These are phyloP conservation scores for Clarias pachynema DNA, from an alignment of 2,797 vertebrate species.

Conservation along the genomic window DNA sequence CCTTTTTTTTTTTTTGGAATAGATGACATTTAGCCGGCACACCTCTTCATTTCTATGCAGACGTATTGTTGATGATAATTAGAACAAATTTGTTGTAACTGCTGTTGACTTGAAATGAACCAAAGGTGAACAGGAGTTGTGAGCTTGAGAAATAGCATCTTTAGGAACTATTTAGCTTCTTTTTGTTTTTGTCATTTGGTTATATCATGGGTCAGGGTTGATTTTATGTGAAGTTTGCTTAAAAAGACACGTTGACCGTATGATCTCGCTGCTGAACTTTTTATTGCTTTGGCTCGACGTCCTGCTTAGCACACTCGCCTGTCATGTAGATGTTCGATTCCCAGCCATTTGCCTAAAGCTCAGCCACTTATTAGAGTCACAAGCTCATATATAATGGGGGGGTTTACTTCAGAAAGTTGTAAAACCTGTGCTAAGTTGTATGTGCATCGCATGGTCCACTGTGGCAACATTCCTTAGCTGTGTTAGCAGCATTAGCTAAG, in stretches of 20 bases:
- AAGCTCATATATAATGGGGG: too few species aligned
- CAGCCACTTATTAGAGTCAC: too few species aligned
- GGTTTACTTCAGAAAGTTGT: too few species aligned
- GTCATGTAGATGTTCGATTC: too few species aligned
- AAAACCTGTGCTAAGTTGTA: too few species aligned
- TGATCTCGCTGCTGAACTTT: not conserved
- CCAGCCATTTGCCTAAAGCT: too few species aligned
- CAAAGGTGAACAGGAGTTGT: not conserved
- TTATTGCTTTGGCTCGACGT: not conserved
- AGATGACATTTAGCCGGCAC: not conserved
- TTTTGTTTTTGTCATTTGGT: not conserved
- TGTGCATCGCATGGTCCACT: too few species aligned
- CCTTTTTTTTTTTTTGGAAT: not conserved
- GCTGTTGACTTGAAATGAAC: not conserved
- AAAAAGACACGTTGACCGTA: not conserved
- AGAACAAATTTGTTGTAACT: not conserved
- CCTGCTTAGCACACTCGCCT: not conserved
- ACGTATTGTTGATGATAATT: not conserved
- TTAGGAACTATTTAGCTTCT: not conserved
- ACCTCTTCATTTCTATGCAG: not conserved
- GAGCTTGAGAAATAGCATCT: not conserved
- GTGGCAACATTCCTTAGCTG: too few species aligned
- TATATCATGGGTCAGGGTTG: not conserved
- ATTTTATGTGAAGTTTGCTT: not conserved
- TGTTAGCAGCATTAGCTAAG: not conserved